Conservation (phyloP, 2,888 invertebrate genomes). For the Eilema depressum region DNA sequence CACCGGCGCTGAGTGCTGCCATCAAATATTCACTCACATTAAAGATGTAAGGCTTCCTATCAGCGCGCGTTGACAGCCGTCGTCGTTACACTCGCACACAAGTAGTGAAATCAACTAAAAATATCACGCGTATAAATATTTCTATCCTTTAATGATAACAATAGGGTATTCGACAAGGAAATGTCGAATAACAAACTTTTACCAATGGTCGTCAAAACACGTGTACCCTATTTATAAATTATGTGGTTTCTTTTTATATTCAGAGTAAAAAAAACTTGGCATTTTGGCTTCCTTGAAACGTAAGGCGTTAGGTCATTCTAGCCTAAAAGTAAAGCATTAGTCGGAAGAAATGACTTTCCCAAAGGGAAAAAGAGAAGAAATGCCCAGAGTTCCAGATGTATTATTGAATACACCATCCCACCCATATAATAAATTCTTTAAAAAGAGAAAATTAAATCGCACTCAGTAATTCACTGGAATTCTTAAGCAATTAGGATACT, state of each 20-base stretch:
- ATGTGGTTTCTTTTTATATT: background rate
- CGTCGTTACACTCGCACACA: background rate
- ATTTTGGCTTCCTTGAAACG: too few species aligned
- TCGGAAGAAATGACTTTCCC: too few species aligned
- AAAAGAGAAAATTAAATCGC: too few species aligned
- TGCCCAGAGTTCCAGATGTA: too few species aligned
- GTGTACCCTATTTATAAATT: background rate
- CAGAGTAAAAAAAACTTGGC: background rate
- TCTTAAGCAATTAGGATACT: too few species aligned
- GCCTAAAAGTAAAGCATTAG: too few species aligned
- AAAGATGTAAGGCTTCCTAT: constrained; percentile 1
- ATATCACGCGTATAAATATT: background rate
- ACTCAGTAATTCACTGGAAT: too few species aligned
- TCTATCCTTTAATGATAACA: background rate
- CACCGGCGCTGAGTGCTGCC: background rate
- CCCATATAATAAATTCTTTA: too few species aligned
- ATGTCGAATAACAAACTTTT: background rate
- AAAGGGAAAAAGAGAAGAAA: too few species aligned
- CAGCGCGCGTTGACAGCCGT: background rate
- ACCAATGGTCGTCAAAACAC: background rate
- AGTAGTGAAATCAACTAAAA: background rate
- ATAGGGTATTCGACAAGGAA: background rate
- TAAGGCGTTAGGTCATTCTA: too few species aligned
- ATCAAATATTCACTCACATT: background rate
- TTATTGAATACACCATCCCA: too few species aligned